phyloP scores from a whole-genome alignment of 2,888 invertebrate genomes.

The Chaetogeoica ovagalla region DNA sequence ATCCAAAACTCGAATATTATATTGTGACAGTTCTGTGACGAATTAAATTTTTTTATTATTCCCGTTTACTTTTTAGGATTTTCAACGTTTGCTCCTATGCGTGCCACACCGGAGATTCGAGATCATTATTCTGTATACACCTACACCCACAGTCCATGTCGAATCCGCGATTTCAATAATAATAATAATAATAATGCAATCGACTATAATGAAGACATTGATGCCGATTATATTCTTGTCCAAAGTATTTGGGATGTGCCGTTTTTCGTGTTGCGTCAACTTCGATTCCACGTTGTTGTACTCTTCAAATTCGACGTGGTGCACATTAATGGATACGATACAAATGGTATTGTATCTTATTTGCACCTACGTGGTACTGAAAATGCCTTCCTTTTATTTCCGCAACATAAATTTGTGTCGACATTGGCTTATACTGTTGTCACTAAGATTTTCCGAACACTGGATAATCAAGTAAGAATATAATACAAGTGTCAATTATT shows the following conservation, averaged over 20 bases:
- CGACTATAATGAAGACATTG: not conserved
- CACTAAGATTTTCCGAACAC: not conserved
- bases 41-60: not conserved
- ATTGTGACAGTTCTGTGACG: not conserved
- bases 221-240: not conserved
- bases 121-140: too few relatives aligned
- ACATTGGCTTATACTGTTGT: not conserved
- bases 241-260: not conserved
- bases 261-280: not conserved
- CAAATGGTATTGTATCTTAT: not conserved
- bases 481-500: too few relatives aligned
- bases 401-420: not conserved
- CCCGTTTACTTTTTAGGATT: not conserved
- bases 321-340: not conserved
- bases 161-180: not conserved
- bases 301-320: not conserved
- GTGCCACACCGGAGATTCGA: too few relatives aligned
- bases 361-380: not conserved
- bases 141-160: not conserved
- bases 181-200: slow-evolving; percentile 9
- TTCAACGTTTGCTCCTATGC: not conserved
- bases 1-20: not conserved
- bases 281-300: not conserved
- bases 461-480: not conserved
- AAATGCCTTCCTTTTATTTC: not conserved